These are phyloP conservation scores for Hypomesus transpacificus DNA, from an alignment of 2,113 vertebrate species.

Conservation along the genomic window DNA sequence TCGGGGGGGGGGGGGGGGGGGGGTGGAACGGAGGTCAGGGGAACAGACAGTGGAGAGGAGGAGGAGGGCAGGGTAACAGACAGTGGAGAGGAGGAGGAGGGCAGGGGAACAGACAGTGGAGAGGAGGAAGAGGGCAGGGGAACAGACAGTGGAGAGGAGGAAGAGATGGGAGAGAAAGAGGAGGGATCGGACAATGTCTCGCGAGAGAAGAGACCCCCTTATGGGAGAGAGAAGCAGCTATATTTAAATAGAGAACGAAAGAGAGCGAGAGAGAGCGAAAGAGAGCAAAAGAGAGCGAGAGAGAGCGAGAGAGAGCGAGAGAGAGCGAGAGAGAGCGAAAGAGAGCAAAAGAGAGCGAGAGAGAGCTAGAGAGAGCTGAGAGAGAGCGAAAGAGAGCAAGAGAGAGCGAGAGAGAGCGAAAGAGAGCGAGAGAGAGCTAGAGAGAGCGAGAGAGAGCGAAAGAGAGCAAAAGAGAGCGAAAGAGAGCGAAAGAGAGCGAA, in stretches of 20 bases:
- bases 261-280: too few species aligned
- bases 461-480: too few species aligned
- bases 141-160: neutral
- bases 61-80: neutral
- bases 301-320: too few species aligned
- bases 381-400: too few species aligned
- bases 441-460: too few species aligned
- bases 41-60: neutral
- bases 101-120: neutral
- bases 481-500: too few species aligned
- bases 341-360: too few species aligned
- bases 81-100: neutral
- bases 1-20: neutral
- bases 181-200: neutral
- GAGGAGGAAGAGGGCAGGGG: neutral
- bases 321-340: too few species aligned
- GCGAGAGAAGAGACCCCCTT: slow-evolving; percentile 20
- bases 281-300: too few species aligned
- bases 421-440: slow-evolving; percentile 10
- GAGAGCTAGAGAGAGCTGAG: slow-evolving; percentile 15
- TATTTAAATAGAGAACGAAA: slow-evolving; percentile 69
- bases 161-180: neutral
- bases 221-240: slow-evolving; percentile 55
- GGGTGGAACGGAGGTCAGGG: neutral
- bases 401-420: too few species aligned